Percentiles rank a stretch among this genome's conserved stretches.
These are phyloP conservation scores for Gobius niger DNA, from an alignment of 2,113 vertebrate species.

Conservation along the genomic window DNA sequence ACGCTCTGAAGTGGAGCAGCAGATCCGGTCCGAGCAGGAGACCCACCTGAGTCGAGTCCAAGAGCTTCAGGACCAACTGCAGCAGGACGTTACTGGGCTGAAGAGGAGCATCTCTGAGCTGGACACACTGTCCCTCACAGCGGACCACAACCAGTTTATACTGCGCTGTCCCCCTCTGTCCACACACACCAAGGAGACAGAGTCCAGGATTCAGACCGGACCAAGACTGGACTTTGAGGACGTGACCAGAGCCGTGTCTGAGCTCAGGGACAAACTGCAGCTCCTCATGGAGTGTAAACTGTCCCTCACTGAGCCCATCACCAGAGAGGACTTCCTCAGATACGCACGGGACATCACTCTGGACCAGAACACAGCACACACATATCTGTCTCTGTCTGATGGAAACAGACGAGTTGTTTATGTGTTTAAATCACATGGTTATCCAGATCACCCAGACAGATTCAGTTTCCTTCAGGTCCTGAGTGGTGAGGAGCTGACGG, in stretches of 20 bases:
- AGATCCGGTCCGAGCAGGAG: neutral
- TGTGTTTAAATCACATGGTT: neutral
- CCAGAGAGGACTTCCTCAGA: neutral
- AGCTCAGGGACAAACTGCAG: neutral
- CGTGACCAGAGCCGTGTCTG: neutral
- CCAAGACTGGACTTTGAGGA: neutral
- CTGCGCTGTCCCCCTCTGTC: neutral
- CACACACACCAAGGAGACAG: neutral
- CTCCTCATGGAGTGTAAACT: neutral
- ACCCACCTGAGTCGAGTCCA: no score
- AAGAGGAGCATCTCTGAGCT: neutral
- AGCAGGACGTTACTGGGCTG: neutral
- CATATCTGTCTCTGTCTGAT: neutral
- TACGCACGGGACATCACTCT: neutral
- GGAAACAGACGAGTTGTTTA: neutral
- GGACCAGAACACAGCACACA: neutral
- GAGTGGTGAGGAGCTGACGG: neutral
- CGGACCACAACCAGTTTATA: neutral
- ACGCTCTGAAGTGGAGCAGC: neutral
- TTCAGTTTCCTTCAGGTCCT: neutral
- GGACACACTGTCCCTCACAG: neutral
- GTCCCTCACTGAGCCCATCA: neutral
- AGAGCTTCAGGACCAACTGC: no score
- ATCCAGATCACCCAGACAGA: neutral
- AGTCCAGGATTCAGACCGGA: neutral